These are phyloP conservation scores for Lipophrys pholis DNA, from an alignment of 2,113 vertebrate genomes.

Conservation along the genomic window DNA sequence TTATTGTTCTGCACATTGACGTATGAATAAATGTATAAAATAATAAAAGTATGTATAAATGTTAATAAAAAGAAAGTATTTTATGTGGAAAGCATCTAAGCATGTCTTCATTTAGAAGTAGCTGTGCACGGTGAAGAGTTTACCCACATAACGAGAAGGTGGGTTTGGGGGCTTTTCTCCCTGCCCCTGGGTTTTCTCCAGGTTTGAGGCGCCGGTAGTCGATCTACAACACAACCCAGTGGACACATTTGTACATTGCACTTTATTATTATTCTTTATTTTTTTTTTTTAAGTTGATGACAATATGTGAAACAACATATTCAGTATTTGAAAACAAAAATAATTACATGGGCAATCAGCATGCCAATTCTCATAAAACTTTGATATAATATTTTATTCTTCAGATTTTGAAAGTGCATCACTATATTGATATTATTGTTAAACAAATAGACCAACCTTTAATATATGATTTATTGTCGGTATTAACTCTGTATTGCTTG, in stretches of 20 bases:
- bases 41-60: slow-evolving; percentile 15
- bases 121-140: too few relatives aligned
- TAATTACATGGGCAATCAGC: slow-evolving; percentile 34
- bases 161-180: background rate
- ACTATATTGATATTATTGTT: background rate
- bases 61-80: slow-evolving; percentile 21
- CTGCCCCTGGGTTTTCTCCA: background rate
- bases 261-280: slow-evolving; percentile 61
- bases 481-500: slow-evolving; percentile 15
- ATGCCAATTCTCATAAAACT: slow-evolving; percentile 23
- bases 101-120: too few relatives aligned
- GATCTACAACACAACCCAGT: slow-evolving; percentile 27
- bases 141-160: too few relatives aligned
- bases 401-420: background rate
- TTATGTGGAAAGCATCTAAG: background rate
- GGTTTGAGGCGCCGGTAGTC: too few relatives aligned
- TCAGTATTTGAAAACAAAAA: background rate
- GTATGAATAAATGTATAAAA: slow-evolving; percentile 23
- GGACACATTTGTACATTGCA: slow-evolving; percentile 50
- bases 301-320: slow-evolving; percentile 51
- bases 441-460: slow-evolving; percentile 3
- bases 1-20: slow-evolving; percentile 30
- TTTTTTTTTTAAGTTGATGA: slow-evolving; percentile 39
- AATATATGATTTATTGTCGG: background rate
- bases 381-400: background rate